These are phyloP conservation scores for Eremophila alpestris DNA, from an alignment of 2,797 vertebrate genomes.

Conservation along the genomic window DNA sequence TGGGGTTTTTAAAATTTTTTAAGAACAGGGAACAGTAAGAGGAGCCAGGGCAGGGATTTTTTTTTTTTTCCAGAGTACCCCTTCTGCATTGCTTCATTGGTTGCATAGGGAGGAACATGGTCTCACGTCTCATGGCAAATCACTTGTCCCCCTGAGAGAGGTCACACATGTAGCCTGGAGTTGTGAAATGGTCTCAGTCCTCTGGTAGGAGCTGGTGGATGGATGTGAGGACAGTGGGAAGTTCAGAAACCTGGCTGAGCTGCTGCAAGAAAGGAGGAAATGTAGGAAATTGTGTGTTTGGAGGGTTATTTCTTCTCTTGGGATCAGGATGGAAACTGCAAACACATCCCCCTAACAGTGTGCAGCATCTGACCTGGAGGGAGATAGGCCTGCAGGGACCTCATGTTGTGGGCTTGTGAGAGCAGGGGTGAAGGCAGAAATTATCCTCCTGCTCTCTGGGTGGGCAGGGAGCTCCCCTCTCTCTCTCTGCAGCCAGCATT, in stretches of 20 bases:
- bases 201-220: neutral
- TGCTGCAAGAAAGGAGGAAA: neutral
- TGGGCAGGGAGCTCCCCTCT: neutral
- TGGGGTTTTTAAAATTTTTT: accelerated
- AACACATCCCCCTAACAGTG: accelerated
- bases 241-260: neutral
- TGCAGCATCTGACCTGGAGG: neutral
- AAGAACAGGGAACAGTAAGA: neutral
- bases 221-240: neutral
- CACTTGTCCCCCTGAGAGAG: neutral
- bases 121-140: neutral
- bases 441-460: neutral
- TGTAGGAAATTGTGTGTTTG: neutral
- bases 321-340: neutral
- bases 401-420: neutral
- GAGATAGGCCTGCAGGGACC: neutral
- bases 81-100: neutral
- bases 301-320: neutral
- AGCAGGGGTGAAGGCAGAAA: neutral
- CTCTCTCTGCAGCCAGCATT: neutral
- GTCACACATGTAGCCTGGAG: neutral
- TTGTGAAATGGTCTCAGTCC: neutral
- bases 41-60: neutral
- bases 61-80: neutral
- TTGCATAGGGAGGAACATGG: neutral